These are phyloP conservation scores for Listronotus bonariensis DNA, from an alignment of 1,140 invertebrate species.

Conservation along the genomic window DNA sequence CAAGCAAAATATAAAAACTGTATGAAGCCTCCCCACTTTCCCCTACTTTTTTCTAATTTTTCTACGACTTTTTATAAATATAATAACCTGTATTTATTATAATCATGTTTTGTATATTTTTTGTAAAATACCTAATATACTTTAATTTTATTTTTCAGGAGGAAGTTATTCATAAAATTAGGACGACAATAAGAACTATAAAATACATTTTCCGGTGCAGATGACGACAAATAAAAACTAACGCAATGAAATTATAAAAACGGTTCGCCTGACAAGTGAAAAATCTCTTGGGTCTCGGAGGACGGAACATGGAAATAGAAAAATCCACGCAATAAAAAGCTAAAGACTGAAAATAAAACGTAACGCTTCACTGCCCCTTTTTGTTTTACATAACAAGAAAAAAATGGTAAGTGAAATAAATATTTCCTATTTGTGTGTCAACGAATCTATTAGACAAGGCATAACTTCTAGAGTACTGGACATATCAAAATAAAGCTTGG, in stretches of 20 bases:
- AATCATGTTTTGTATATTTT: too few relatives aligned
- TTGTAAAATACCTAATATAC: too few relatives aligned
- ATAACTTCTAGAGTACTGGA: too few relatives aligned
- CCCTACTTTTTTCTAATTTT: too few relatives aligned
- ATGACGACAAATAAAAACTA: conserved; percentile 52
- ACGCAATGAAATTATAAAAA: neutral
- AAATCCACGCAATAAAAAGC: conserved; percentile 3
- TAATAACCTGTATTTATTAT: too few relatives aligned
- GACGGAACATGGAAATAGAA: conserved; percentile 11
- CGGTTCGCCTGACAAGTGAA: too few relatives aligned
- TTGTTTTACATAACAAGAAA: conserved; percentile 11
- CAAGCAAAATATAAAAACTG: too few relatives aligned
- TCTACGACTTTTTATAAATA: too few relatives aligned
- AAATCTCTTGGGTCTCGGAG: neutral
- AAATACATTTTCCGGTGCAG: conserved; percentile 72
- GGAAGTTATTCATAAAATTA: conserved; percentile 86
- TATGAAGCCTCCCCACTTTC: too few relatives aligned
- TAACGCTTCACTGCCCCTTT: conserved; percentile 14
- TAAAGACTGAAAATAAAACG: conserved; percentile 24
- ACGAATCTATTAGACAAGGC: too few relatives aligned
- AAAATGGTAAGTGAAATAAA: conserved; percentile 18
- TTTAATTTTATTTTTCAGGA: conserved; percentile 73
- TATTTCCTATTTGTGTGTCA: too few relatives aligned
- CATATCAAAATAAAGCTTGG: too few relatives aligned
- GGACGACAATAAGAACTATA: conserved; percentile 68